These are phyloP conservation scores for Gymnobelideus leadbeateri DNA, from an alignment of 2,113 vertebrate genomes.

Conservation along the genomic window DNA sequence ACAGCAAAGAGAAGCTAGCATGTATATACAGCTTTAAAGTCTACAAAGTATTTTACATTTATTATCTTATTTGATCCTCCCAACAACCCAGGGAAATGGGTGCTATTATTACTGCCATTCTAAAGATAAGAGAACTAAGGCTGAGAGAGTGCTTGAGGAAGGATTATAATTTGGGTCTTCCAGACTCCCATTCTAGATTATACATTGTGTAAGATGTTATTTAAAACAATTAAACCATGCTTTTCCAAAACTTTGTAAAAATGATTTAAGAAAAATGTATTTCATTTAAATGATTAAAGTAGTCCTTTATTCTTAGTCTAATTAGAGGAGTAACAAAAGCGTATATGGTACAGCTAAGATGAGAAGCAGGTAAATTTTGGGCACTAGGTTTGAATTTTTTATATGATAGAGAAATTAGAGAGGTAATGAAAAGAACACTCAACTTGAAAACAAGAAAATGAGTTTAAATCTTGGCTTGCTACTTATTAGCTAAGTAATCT, in stretches of 20 bases:
- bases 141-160: background rate
- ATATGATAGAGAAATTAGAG: background rate
- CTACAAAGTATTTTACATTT: background rate
- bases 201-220: background rate
- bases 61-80: background rate
- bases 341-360: background rate
- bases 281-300: background rate
- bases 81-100: background rate
- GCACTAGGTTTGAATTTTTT: background rate
- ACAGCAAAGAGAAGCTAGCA: background rate
- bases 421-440: background rate
- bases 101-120: background rate
- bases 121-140: background rate
- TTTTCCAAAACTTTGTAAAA: background rate
- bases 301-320: background rate
- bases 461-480: background rate
- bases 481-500: background rate
- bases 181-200: background rate
- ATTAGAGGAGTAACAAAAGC: background rate
- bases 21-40: background rate
- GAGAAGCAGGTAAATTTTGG: background rate
- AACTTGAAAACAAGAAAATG: background rate
- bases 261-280: background rate
- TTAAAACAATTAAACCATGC: background rate
- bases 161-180: background rate